Conservation (phyloP, 2,797 vertebrate species). For the Moxostoma hubbsi region DNA sequence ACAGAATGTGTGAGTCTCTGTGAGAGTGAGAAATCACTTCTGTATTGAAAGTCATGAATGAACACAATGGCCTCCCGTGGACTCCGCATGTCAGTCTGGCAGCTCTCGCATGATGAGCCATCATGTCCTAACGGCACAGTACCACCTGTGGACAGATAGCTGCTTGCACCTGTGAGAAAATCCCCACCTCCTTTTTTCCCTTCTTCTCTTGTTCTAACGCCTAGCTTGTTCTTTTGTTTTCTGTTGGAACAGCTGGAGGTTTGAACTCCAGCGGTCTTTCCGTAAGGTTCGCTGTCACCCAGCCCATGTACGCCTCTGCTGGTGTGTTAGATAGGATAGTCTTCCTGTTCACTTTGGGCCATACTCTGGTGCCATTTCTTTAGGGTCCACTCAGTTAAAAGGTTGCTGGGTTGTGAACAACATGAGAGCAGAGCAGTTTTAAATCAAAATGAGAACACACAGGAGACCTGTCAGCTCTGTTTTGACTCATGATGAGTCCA, state of each 20-base stretch:
- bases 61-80: constrained; percentile 31
- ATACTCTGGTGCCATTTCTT: constrained; percentile 1
- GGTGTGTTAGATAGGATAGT: neutral
- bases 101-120: constrained; percentile 20
- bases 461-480: neutral
- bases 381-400: constrained; percentile 26
- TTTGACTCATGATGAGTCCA: neutral
- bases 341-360: constrained; percentile 1
- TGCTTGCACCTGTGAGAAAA: constrained; percentile 45
- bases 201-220: constrained; percentile 28
- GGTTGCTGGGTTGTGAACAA: neutral
- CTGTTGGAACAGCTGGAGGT: constrained; percentile 20
- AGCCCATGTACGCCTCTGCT: constrained; percentile 39
- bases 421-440: constrained; percentile 4
- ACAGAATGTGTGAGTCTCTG: constrained; percentile 9
- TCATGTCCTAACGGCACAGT: constrained; percentile 31
- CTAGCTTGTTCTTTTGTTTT: constrained; percentile 41
- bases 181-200: neutral
- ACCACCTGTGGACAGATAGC: constrained; percentile 38
- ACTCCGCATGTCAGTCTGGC: constrained; percentile 20
- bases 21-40: constrained; percentile 18
- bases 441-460: neutral
- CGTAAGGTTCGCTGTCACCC: constrained; percentile 1
- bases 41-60: constrained; percentile 43
- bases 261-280: constrained; percentile 41